These are phyloP conservation scores for Mus caroli DNA, from an alignment of 2,797 vertebrate genomes.

Conservation along the genomic window DNA sequence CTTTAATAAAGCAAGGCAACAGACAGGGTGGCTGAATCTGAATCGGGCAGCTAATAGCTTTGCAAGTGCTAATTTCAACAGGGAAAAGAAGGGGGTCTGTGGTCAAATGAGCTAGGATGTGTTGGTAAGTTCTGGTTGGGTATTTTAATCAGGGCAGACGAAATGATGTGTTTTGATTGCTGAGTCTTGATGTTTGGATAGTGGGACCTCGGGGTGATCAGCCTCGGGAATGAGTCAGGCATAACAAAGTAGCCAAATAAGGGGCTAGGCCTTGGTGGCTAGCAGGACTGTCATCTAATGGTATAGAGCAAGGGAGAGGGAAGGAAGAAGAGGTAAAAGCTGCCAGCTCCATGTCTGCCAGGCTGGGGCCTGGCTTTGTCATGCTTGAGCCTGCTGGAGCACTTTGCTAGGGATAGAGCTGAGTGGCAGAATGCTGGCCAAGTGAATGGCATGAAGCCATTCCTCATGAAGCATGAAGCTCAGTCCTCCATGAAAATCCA, in stretches of 20 bases:
- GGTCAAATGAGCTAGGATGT: neutral
- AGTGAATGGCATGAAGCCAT: neutral
- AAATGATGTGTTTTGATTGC: neutral
- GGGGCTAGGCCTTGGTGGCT: neutral
- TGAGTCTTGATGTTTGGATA: neutral
- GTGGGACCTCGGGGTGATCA: neutral
- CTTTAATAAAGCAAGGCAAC: neutral
- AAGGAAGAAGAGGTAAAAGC: neutral
- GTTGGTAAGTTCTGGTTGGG: neutral
- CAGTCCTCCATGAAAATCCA: conserved; percentile 6
- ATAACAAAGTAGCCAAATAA: neutral
- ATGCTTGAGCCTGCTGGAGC: neutral
- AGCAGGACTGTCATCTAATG: neutral
- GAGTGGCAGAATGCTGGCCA: neutral
- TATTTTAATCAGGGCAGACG: neutral
- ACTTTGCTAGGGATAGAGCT: neutral
- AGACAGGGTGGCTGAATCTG: neutral
- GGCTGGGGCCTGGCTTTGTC: neutral
- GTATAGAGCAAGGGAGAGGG: neutral
- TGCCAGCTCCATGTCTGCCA: neutral
- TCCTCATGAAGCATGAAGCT: too few relatives aligned
- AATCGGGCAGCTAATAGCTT: neutral
- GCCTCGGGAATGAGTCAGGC: neutral
- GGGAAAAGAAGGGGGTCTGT: neutral
- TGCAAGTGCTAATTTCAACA: neutral